Evolutionary conservation across 2,113 vertebrate species (phyloP).

Genomic region (Bostrychus sinensis): DNA sequence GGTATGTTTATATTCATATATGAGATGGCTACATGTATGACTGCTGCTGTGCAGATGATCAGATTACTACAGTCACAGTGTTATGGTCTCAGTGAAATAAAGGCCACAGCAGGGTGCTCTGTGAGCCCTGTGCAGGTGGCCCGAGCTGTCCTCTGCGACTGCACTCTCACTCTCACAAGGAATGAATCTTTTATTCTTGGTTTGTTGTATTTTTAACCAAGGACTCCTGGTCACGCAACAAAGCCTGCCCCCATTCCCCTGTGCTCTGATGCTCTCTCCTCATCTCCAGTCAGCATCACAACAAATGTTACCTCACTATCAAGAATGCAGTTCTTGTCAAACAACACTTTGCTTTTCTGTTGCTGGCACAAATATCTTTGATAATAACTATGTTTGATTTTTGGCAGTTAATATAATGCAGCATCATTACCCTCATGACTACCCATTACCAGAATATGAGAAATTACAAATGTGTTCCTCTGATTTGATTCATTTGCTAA

Average conservation of each 20-base stretch:
- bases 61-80: conserved; percentile 33
- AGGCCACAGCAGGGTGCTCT: conserved; percentile 56
- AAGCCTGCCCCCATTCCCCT: conserved; percentile 42
- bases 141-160: conserved; percentile 55
- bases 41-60: conserved; percentile 34
- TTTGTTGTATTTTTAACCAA: conserved; percentile 82
- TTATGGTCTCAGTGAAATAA: conserved; percentile 27
- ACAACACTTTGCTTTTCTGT: background rate
- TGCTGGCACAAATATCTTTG: too few relatives aligned
- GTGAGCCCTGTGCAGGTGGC: conserved; percentile 78
- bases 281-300: conserved; percentile 14
- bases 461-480: too few relatives aligned
- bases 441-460: too few relatives aligned
- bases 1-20: conserved; percentile 17
- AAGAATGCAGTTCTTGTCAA: background rate
- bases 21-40: conserved; percentile 10
- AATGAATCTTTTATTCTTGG: conserved; percentile 85
- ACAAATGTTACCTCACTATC: conserved; percentile 27
- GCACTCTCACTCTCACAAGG: conserved; percentile 77
- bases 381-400: background rate
- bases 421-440: too few relatives aligned
- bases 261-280: conserved; percentile 21
- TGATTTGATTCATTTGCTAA: too few relatives aligned
- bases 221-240: conserved; percentile 78
- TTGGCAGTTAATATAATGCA: too few relatives aligned